These are phyloP conservation scores for Bubo bubo DNA, from an alignment of 2,113 vertebrate species.

Conservation along the genomic window DNA sequence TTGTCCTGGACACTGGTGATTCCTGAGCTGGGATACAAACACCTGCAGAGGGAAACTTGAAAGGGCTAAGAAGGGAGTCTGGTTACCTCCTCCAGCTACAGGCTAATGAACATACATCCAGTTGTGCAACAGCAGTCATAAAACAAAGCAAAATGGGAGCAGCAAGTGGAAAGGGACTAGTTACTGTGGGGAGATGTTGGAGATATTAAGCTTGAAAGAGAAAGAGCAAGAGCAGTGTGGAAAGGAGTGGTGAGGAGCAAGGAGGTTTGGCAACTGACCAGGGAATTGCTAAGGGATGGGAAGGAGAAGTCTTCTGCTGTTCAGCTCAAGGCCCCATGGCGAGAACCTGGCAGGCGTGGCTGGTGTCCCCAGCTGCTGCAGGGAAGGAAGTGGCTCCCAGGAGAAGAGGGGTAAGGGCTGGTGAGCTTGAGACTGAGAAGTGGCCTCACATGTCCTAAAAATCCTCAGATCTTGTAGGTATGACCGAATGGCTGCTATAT, in stretches of 20 bases:
- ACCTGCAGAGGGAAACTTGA: neutral
- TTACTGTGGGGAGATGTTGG: neutral
- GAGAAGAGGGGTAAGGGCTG: neutral
- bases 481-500: neutral
- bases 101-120: neutral
- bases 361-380: neutral
- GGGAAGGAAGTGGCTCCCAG: neutral
- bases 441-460: neutral
- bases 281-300: neutral
- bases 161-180: neutral
- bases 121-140: neutral
- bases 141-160: neutral
- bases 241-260: neutral
- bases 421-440: neutral
- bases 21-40: neutral
- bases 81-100: neutral
- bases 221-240: neutral
- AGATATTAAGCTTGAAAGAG: neutral
- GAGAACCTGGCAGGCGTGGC: neutral
- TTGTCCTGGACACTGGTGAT: neutral
- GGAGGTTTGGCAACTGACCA: neutral
- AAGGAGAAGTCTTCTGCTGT: neutral
- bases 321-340: rapidly evolving
- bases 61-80: neutral
- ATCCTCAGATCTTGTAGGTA: neutral